Percentiles rank a stretch among this genome's conserved stretches.
These are phyloP conservation scores for Myotis daubentonii DNA, from an alignment of 2,797 vertebrate species.

Conservation along the genomic window DNA sequence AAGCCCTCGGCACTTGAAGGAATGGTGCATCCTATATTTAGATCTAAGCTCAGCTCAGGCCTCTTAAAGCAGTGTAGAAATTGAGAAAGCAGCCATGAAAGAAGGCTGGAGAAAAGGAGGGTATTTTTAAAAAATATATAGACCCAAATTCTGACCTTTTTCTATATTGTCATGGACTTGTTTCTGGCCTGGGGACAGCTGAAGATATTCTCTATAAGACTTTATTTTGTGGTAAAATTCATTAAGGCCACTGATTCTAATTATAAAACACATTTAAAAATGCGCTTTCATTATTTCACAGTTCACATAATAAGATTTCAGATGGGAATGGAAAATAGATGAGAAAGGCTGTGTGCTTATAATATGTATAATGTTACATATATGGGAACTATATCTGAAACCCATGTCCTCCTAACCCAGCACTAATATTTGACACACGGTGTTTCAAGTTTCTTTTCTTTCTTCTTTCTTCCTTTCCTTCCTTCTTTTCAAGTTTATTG, in stretches of 20 bases:
- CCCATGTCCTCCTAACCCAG: neutral
- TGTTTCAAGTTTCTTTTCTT: neutral
- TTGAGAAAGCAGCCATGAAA: neutral
- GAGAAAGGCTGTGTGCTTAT: neutral
- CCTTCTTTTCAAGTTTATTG: neutral
- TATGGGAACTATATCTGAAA: neutral
- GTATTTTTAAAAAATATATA: neutral
- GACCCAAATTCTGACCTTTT: constrained; percentile 36
- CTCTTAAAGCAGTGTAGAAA: neutral
- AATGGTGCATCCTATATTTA: neutral
- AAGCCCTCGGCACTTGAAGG: neutral
- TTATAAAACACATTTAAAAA: constrained; percentile 33
- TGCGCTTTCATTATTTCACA: neutral
- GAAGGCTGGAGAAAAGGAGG: neutral
- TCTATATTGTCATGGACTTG: neutral
- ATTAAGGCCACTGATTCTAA: constrained; percentile 8
- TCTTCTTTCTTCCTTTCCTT: neutral
- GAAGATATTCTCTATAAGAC: neutral
- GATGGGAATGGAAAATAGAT: neutral
- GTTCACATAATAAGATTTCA: constrained; percentile 24
- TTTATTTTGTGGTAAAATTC: constrained; percentile 1
- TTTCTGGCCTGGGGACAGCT: neutral
- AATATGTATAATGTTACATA: neutral
- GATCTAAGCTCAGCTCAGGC: neutral
- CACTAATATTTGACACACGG: neutral